Evolutionary conservation across 2,888 invertebrate genomes (phyloP), one percentile per base, ranked within the genome.

Genomic region (Molanna angustata): DNA sequence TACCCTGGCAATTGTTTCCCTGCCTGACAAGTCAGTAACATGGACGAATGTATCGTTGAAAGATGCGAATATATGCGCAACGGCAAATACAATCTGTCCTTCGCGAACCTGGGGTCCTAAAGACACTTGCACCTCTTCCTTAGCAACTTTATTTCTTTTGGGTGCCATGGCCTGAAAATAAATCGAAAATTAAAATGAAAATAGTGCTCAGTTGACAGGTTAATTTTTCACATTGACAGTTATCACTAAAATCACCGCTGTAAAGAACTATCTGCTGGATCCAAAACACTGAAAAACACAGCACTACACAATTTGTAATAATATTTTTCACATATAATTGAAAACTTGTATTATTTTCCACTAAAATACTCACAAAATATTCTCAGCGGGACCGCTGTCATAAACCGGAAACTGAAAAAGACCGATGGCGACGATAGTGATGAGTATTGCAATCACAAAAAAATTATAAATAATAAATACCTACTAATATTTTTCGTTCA

Each of bases 31-130:
- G 78, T 99, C 99, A 13, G 99, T 99, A 59, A 99, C 95, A 79
- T 99, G 99, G 42, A 99, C 99, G 72, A 99, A 99, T 48, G 99
- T 99, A 73, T 99, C 99, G 70, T 99, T 99, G 83, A 99, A 99
- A 64, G 96, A 97, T 62, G 99, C 99, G 70, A 94, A 99, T 68
- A 99, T 99, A 78, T 99, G 99, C 58, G 98, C 99, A 16, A 99
- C 98, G 54, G 98, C 99, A 69, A 98, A 99, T 54, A 99, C 96
- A 64, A 89, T 88, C 79, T 99, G 98, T 60, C 98, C 98, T 69
- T 95, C 95, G 63, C 93, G 87, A 43, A 95, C 94, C 78, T 96
- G 95, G 47, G 96, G 96, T 61, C 96, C 96, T 59, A 97, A 84
- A 22, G 92, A 90, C 47, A 96, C 91, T 73, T 96, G 95, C 60